Conservation (phyloP, 2,888 invertebrate species). For the Brachyptera risi region DNA sequence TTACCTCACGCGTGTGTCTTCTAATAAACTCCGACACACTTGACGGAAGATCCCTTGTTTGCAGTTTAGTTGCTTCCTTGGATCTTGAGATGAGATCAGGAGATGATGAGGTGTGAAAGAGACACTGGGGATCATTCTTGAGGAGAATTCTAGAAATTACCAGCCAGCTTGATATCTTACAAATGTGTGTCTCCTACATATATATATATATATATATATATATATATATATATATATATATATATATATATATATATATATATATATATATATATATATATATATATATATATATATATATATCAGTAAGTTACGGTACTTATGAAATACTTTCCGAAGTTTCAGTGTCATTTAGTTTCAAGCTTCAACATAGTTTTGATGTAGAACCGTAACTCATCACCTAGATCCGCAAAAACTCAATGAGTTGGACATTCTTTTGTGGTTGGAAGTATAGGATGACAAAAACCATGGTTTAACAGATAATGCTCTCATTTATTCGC, state of each 20-base stretch:
- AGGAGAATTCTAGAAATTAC: conserved; percentile 23
- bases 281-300: no score
- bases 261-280: no score
- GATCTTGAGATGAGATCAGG: conserved; percentile 14
- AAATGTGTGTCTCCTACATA: no score
- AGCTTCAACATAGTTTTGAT: not conserved
- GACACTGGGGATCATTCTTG: conserved; percentile 14
- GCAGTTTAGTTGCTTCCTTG: not conserved
- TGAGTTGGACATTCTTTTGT: no score
- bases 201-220: no score
- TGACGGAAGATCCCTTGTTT: not conserved
- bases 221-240: no score
- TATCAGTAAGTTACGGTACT: not conserved
- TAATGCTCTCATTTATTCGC: no score
- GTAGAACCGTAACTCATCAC: not conserved
- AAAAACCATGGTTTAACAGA: no score
- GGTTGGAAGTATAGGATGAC: no score
- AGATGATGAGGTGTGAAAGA: conserved; percentile 27
- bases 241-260: no score
- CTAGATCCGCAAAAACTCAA: no score
- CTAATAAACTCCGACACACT: not conserved
- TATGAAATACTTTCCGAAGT: not conserved
- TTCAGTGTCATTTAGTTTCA: not conserved
- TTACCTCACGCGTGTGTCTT: not conserved
- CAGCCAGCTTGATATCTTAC: not conserved